Conservation (phyloP, 2,113 vertebrate genomes). For the Tauraco erythrolophus region DNA sequence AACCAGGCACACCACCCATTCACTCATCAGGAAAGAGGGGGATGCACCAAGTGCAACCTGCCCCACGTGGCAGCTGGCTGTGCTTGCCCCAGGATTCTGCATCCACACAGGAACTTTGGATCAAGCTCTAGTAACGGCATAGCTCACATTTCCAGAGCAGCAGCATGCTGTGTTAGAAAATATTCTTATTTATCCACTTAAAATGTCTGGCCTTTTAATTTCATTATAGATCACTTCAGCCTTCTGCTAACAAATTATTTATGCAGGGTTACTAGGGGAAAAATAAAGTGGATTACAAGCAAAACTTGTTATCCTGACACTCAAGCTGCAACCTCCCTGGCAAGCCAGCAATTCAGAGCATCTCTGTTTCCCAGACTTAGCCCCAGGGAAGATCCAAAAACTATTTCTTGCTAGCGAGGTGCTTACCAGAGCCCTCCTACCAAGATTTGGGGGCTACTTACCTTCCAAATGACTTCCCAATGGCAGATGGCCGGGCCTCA, state of each 20-base stretch:
- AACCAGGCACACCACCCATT: background rate
- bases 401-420: background rate
- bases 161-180: background rate
- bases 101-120: background rate
- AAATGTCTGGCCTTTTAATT: background rate
- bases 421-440: background rate
- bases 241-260: background rate
- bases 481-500: conserved; percentile 91
- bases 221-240: background rate
- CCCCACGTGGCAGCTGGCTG: background rate
- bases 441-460: conserved; percentile 48
- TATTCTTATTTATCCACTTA: background rate
- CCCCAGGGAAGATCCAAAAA: background rate
- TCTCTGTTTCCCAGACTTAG: background rate
- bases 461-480: conserved; percentile 95
- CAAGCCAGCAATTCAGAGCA: background rate
- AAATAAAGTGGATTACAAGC: background rate
- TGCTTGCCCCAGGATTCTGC: background rate
- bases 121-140: background rate
- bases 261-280: background rate
- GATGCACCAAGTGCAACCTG: background rate
- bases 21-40: background rate
- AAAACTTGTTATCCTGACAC: background rate
- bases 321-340: background rate
- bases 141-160: background rate